Conservation (phyloP, 2,113 vertebrate genomes). For the Phyllostomus discolor region DNA sequence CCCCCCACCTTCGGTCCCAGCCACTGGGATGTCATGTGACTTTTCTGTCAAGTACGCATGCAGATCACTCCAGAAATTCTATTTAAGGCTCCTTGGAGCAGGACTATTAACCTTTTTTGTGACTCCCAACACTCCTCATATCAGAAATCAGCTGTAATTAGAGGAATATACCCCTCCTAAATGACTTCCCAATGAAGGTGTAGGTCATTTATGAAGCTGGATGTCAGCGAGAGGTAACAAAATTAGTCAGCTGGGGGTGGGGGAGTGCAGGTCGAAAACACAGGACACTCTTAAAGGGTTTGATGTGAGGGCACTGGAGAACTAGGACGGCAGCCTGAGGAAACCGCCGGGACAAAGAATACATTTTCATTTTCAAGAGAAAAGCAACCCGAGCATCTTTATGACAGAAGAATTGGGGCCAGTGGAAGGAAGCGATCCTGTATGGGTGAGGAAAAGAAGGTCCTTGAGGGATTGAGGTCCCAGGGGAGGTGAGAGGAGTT, state of each 20-base stretch:
- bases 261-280: background rate
- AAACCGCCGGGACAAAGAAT: background rate
- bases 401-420: background rate
- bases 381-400: background rate
- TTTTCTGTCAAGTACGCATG: background rate
- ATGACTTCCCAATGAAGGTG: background rate
- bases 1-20: background rate
- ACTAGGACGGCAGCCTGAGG: background rate
- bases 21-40: background rate
- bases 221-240: background rate
- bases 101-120: background rate
- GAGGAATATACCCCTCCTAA: background rate
- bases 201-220: background rate
- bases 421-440: background rate
- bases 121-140: background rate
- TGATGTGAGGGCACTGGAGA: too few relatives aligned
- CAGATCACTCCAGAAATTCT: background rate
- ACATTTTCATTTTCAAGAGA: background rate
- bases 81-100: background rate
- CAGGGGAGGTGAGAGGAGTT: background rate
- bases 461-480: background rate
- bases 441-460: background rate
- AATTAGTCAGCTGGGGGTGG: background rate
- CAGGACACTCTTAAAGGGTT: background rate
- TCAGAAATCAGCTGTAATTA: background rate